phyloP scores from a whole-genome alignment of 1,140 invertebrate genomes.

The Holcopasites calliopsidis region DNA sequence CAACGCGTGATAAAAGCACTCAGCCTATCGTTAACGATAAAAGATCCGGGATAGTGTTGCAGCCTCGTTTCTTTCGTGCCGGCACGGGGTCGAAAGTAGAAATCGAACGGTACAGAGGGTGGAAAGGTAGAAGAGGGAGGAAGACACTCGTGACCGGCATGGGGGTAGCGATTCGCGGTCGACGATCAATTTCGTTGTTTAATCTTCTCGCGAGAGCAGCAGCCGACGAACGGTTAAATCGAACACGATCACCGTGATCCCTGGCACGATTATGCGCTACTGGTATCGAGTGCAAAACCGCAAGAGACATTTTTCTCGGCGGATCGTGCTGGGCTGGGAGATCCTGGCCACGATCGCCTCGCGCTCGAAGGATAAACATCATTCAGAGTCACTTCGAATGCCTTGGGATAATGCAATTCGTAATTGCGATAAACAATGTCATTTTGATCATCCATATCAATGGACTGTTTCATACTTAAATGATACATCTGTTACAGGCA shows the following conservation, averaged over 20 bases:
- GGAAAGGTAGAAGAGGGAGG: neutral
- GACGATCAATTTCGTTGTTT: slow-evolving; percentile 15
- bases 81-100: neutral
- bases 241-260: slow-evolving; percentile 26
- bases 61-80: neutral
- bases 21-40: slow-evolving; percentile 16
- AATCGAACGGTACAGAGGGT: neutral
- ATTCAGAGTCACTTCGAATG: too few relatives aligned
- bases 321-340: neutral
- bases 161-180: neutral
- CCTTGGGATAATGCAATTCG: too few relatives aligned
- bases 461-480: too few relatives aligned
- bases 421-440: neutral
- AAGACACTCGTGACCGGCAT: neutral
- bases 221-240: slow-evolving; percentile 15
- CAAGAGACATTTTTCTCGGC: slow-evolving; percentile 8
- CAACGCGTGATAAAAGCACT: neutral
- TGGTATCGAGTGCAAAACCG: slow-evolving; percentile 5
- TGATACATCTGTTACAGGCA: too few relatives aligned
- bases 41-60: neutral
- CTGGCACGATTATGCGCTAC: slow-evolving; percentile 17
- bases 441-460: neutral
- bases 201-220: slow-evolving; percentile 14
- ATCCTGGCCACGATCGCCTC: neutral
- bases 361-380: neutral